Evolutionary conservation across 2,797 vertebrate genomes (phyloP).

Genomic region (Gymnopithys bicolor): DNA sequence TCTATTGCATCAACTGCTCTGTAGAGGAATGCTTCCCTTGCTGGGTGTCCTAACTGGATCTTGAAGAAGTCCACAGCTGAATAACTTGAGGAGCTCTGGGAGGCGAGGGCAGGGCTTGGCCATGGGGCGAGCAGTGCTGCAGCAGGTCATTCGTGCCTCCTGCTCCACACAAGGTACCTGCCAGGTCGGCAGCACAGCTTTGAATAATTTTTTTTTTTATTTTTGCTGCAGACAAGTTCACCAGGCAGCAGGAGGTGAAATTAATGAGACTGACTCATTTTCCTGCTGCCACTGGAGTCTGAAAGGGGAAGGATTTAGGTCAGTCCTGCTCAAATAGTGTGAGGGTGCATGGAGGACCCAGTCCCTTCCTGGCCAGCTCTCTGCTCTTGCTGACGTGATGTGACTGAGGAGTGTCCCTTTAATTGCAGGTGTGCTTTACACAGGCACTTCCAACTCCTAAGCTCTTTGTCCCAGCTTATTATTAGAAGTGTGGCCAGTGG

Average conservation of each 20-base stretch:
- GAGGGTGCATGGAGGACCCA: background rate
- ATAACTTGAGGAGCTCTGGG: background rate
- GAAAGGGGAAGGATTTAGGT: constrained; percentile 38
- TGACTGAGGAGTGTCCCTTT: background rate
- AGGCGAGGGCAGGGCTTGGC: background rate
- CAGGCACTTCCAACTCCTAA: background rate
- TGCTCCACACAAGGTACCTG: background rate
- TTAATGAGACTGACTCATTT: constrained; percentile 30
- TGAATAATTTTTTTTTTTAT: background rate
- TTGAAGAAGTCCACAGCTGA: background rate
- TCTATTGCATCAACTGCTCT: background rate
- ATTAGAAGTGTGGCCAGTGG: background rate
- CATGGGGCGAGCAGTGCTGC: background rate
- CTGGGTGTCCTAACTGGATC: background rate
- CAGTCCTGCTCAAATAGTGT: background rate
- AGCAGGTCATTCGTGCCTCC: background rate
- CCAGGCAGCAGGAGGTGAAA: constrained; percentile 23
- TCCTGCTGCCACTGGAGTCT: background rate
- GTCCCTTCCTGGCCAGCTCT: background rate
- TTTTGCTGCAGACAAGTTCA: background rate
- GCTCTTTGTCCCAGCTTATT: background rate
- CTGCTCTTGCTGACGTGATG: background rate
- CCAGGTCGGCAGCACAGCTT: background rate
- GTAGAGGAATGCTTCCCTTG: background rate
- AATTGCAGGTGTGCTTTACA: constrained; percentile 3